Evolutionary conservation across 2,113 vertebrate genomes (phyloP).

Genomic region (Hucho hucho): DNA sequence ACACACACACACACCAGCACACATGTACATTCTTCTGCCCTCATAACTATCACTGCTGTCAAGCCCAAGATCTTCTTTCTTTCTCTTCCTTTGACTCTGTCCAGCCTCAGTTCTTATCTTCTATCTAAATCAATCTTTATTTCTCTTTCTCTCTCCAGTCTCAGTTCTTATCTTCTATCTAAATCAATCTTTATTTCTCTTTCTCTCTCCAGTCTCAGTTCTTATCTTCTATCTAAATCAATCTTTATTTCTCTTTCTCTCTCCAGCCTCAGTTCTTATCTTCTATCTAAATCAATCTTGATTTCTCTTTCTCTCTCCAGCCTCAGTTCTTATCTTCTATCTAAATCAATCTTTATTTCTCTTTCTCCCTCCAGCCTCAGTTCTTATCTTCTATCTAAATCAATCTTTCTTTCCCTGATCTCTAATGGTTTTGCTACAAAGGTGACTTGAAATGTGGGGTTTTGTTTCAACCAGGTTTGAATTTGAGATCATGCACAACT

Average conservation of each 20-base stretch:
- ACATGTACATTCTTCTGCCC: constrained; percentile 1
- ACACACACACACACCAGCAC: constrained; percentile 13
- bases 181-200: no score
- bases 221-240: not conserved
- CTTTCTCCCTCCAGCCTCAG: not conserved
- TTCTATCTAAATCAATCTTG: constrained; percentile 35
- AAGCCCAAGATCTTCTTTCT: constrained; percentile 3
- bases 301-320: constrained; percentile 3
- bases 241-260: not conserved
- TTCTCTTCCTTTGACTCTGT: not conserved
- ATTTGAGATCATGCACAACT: not conserved
- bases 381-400: constrained; percentile 8
- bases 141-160: not conserved
- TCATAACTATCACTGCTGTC: constrained; percentile 27
- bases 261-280: not conserved
- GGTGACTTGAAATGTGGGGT: constrained; percentile 17
- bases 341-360: not conserved
- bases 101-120: not conserved
- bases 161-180: not conserved
- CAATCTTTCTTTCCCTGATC: constrained; percentile 43
- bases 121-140: no score
- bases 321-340: not conserved
- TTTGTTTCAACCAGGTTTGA: constrained; percentile 36
- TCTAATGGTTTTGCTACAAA: constrained; percentile 27
- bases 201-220: not conserved